These are phyloP conservation scores for Synaphobranchus kaupii DNA, from an alignment of 2,797 vertebrate genomes.

Conservation along the genomic window DNA sequence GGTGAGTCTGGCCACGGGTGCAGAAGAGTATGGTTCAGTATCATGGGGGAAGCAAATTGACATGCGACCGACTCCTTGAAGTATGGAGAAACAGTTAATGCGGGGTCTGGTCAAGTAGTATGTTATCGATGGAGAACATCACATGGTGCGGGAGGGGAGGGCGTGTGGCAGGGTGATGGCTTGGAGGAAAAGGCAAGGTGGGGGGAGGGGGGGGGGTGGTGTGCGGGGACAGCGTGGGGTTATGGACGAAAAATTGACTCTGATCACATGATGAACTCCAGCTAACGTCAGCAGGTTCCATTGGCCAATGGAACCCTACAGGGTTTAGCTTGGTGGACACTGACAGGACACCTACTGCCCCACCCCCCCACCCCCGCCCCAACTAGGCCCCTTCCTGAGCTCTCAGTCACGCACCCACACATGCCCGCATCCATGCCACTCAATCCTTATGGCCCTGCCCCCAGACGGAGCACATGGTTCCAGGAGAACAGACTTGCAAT, in stretches of 20 bases:
- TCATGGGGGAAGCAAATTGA: slow-evolving; percentile 70
- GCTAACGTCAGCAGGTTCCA: slow-evolving; percentile 82
- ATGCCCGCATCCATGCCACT: slow-evolving; percentile 37
- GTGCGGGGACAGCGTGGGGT: slow-evolving; percentile 51
- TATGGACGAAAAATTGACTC: slow-evolving; percentile 80
- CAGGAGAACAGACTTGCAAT: slow-evolving; percentile 80
- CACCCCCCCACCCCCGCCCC: slow-evolving; percentile 62
- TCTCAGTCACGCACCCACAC: slow-evolving; percentile 42
- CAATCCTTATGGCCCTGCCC: slow-evolving; percentile 50
- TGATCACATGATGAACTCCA: slow-evolving; percentile 82
- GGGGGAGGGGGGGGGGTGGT: neutral
- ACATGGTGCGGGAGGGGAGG: slow-evolving; percentile 75
- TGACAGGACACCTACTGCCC: slow-evolving; percentile 75
- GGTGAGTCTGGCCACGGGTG: slow-evolving; percentile 66
- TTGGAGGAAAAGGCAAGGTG: slow-evolving; percentile 49
- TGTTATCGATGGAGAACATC: slow-evolving; percentile 83
- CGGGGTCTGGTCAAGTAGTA: slow-evolving; percentile 75
- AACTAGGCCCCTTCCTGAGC: slow-evolving; percentile 53
- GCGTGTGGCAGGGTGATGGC: slow-evolving; percentile 74
- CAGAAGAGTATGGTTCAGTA: slow-evolving; percentile 69
- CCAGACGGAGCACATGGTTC: slow-evolving; percentile 60
- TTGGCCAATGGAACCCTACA: slow-evolving; percentile 79
- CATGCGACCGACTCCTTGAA: slow-evolving; percentile 74
- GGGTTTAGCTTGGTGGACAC: slow-evolving; percentile 81
- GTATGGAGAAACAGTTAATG: slow-evolving; percentile 81